Evolutionary conservation across 2,797 vertebrate species (phyloP).

Genomic region (Xenops minutus): DNA sequence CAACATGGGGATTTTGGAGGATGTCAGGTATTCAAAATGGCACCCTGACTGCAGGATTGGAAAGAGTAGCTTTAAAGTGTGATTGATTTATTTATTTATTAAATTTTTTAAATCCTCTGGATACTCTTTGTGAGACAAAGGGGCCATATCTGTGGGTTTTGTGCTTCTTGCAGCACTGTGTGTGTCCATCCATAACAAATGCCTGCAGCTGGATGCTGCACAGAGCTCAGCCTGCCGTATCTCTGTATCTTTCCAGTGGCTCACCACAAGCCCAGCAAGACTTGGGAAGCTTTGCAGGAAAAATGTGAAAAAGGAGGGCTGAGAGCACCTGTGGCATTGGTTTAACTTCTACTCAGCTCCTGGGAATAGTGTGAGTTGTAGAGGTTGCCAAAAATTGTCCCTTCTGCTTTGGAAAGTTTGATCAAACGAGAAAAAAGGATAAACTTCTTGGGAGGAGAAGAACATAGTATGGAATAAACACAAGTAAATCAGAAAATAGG

Average conservation of each 20-base stretch:
- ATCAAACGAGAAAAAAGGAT: not conserved
- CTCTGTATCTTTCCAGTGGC: not conserved
- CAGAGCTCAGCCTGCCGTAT: not conserved
- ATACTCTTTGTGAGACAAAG: not conserved
- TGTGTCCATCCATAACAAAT: not conserved
- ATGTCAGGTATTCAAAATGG: not conserved
- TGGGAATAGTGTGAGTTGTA: not conserved
- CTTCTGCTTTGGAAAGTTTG: not conserved
- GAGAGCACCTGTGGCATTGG: not conserved
- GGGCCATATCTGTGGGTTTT: not conserved
- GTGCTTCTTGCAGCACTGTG: not conserved
- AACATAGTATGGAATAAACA: not conserved
- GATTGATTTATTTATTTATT: rapidly evolving
- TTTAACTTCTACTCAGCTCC: not conserved
- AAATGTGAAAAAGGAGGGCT: not conserved
- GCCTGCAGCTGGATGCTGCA: not conserved
- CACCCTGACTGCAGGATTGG: not conserved
- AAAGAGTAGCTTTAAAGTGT: not conserved
- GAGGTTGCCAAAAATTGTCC: not conserved
- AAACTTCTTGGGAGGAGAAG: not conserved
- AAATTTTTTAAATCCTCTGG: not conserved
- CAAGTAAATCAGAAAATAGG: not conserved
- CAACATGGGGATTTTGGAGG: not conserved
- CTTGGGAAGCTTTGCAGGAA: not conserved
- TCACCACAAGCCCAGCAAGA: not conserved